Base-by-base conservation (phyloP, 2,113 vertebrate species). In the Orthonyx spaldingii region DNA sequence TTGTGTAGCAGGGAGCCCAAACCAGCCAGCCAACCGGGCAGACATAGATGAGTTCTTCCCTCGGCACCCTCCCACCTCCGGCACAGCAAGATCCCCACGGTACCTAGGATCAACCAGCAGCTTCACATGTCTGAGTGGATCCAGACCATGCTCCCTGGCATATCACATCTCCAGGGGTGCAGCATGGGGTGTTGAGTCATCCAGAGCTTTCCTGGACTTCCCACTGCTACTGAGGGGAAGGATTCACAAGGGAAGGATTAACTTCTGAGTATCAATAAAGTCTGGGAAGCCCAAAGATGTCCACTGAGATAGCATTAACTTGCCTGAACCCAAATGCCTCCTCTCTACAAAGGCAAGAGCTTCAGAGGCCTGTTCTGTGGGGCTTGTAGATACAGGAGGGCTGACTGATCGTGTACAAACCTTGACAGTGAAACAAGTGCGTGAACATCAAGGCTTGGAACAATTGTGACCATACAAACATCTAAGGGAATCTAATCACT, bases 61-160 rank as follows among this genome's bases (percentile, higher is more conserved):
- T 75, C 5, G 0, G 41, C 66, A 46, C 13, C 7, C 9, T 61
- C 41, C 23, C 22, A 23, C 26, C 3, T 10, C 24, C 0, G 0
- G 42, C 41, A 26, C 7, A 27, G 24, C 0, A 0, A 74, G 65
- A 44, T 63, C 8, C 9, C 32, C 21, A 21, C 0, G 16, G 0
- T 21, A 41, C 8, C 37, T 41, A 28, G 37, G 37, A 17, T 46
- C 41, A 59, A 30, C 39, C 65, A 68, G 28, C 37, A 70, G 17
- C 26, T 44, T 41, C 28, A 27, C 32, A 42, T 14, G 21, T 47
- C 72, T 53, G 47, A 19, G 30, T 68, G 66, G 23, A 68, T 57
- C 21, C 35, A 42, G 26, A 15, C 9, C 7, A 5, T 4, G 1
- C 2, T 72, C 13, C 15, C n/a, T 7, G 3, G 37, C 49, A 49